Evolutionary conservation across 1,140 invertebrate species (phyloP).

Genomic region (Oppia nitens): DNA sequence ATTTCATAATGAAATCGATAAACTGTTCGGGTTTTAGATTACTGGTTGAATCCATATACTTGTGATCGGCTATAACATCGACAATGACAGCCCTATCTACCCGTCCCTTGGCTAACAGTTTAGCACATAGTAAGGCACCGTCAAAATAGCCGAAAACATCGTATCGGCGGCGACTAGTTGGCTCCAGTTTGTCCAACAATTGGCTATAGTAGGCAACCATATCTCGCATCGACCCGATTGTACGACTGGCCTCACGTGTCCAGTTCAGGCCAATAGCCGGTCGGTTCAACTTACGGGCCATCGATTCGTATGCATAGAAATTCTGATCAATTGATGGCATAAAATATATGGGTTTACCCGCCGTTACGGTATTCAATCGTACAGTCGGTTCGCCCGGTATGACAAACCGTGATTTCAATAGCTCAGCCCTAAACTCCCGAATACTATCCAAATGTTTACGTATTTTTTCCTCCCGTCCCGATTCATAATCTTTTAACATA

Average conservation of each 20-base stretch:
- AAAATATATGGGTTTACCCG: constrained; percentile 14
- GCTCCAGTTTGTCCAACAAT: not conserved
- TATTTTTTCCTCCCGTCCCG: constrained; percentile 19
- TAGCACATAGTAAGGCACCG: no score
- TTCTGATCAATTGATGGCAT: constrained; percentile 12
- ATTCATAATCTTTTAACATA: constrained; percentile 8
- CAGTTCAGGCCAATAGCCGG: constrained; percentile 14
- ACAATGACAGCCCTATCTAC: no score
- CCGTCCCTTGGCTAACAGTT: no score
- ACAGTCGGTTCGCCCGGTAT: not conserved
- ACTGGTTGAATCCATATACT: no score
- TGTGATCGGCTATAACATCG: no score
- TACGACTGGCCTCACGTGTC: constrained; percentile 3
- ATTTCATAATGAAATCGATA: no score
- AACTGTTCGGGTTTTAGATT: no score
- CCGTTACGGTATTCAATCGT: not conserved
- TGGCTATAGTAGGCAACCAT: constrained; percentile 5
- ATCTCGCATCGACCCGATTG: not conserved
- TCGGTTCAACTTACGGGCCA: not conserved
- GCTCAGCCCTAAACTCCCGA: constrained; percentile 3
- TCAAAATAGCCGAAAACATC: no score
- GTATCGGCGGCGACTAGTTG: not conserved
- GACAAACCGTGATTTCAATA: not conserved
- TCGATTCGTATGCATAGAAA: not conserved
- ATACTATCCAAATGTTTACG: constrained; percentile 5